Conservation (phyloP, 2,888 invertebrate genomes). For the Netelia virgata region DNA sequence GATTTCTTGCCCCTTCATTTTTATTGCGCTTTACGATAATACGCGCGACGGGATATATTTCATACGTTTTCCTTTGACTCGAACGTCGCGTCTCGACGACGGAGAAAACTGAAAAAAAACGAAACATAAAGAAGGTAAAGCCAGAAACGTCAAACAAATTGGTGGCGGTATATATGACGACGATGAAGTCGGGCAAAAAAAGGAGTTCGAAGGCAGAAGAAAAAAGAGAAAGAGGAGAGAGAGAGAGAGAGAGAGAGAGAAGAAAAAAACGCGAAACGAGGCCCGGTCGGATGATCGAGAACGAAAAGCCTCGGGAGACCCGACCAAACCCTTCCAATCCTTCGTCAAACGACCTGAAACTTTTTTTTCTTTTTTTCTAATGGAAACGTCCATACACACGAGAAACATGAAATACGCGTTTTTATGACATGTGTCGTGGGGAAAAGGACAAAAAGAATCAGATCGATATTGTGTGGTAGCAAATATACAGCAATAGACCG, state of each 20-base stretch:
- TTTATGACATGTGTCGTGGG: not conserved
- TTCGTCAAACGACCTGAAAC: not conserved
- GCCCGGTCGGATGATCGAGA: not conserved
- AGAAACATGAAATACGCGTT: no score
- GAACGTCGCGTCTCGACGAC: not conserved
- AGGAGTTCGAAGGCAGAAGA: not conserved
- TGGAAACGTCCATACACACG: no score
- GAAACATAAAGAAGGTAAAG: not conserved
- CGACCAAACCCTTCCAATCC: not conserved
- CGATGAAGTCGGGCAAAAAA: not conserved
- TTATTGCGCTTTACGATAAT: not conserved
- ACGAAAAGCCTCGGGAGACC: not conserved
- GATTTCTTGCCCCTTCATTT: no score
- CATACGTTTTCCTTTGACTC: not conserved
- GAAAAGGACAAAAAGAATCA: not conserved
- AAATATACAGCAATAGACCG: not conserved
- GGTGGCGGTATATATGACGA: not conserved
- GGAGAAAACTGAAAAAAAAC: not conserved
- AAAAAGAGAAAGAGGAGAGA: no score
- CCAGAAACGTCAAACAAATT: slow-evolving; percentile 14
- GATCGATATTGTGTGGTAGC: not conserved
- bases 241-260: no score
- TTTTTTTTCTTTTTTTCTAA: no score
- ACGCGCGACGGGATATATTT: not conserved
- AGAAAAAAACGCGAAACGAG: no score